Base-by-base conservation (phyloP, 2,113 vertebrate genomes). In the Rhea pennata region DNA sequence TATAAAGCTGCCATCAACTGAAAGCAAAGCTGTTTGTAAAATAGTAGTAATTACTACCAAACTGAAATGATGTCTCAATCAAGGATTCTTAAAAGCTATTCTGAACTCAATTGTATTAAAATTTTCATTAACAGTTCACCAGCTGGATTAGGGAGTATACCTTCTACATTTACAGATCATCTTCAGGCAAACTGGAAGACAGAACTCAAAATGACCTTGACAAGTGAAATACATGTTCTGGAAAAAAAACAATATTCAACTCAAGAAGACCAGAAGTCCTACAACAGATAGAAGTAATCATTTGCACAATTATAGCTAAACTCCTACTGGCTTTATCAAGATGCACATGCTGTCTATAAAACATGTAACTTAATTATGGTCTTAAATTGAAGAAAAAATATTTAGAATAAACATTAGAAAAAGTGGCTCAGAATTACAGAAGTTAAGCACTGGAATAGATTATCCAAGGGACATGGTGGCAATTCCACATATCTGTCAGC, bases 141-240 rank as follows among this genome's bases (percentile, higher is more conserved):
- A 58, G 16, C 23, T 36, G 10, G 5, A n/a, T 73, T 64, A 58
- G n/a, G 71, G 31, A 56, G 2, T 72, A 50, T 22, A 50, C 5
- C 56, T 3, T 31, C 2, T 12, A 67, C 7, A 22, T 59, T 76
- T 86, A 9, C 5, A 2, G 16, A 29, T 72, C 73, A 24, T 54
- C 24, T 90, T 88, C 4, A 21, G 31, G 39, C 8, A 48, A 12
- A 44, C 24, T 31, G 40, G 46, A 58, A 89, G 19, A 53, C 2
- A 77, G 7, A 91, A 78, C 58, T 91, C 13, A 66, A 87, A 90
- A 78, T 54, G 3, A 58, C 9, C 3, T 84, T 87, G 29, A 51
- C 7, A 81, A 50, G 13, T 48, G 14, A 87, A 87, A 73, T 48
- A 58, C 0, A 0, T 46, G 3, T 23, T 53, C 15, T 70, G n/a